These are phyloP conservation scores for Dastarcus helophoroides DNA, from an alignment of 2,888 invertebrate species.

Conservation along the genomic window DNA sequence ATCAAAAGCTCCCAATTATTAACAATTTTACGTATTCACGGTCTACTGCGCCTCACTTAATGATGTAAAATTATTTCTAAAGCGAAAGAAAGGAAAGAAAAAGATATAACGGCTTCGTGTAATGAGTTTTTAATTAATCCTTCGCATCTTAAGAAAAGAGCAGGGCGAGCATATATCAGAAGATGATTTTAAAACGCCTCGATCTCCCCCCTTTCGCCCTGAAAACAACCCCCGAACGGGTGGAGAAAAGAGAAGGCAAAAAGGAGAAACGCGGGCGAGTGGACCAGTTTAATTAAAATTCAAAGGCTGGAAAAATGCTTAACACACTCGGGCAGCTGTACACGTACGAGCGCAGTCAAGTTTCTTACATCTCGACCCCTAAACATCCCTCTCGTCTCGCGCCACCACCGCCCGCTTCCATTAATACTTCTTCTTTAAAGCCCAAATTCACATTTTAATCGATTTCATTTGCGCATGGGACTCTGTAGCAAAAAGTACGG, in stretches of 20 bases:
- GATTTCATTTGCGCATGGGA: slow-evolving; percentile 58
- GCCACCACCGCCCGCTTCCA: slow-evolving; percentile 24
- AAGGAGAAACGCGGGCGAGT: no score
- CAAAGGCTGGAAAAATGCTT: slow-evolving; percentile 31
- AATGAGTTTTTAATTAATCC: no score
- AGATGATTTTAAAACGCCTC: no score
- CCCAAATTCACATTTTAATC: slow-evolving; percentile 55
- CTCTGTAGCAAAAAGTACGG: slow-evolving; percentile 41
- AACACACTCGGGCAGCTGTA: slow-evolving; percentile 34
- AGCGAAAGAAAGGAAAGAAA: no score
- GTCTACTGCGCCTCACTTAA: no score
- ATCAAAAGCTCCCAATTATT: no score
- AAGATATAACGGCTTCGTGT: no score
- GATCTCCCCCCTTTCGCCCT: no score
- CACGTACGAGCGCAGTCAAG: slow-evolving; percentile 39
- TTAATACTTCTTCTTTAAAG: slow-evolving; percentile 45
- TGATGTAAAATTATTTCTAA: no score
- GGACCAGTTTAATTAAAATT: slow-evolving; percentile 35
- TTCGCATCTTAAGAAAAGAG: no score
- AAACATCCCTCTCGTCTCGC: slow-evolving; percentile 20
- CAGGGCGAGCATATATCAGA: no score
- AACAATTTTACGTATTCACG: no score
- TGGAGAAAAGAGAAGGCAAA: slow-evolving; percentile 12
- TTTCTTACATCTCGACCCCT: slow-evolving; percentile 30
- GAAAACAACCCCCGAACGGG: slow-evolving; percentile 12